Evolutionary conservation across 2,888 invertebrate species (phyloP).

Genomic region (Stegana nigrithorax): DNA sequence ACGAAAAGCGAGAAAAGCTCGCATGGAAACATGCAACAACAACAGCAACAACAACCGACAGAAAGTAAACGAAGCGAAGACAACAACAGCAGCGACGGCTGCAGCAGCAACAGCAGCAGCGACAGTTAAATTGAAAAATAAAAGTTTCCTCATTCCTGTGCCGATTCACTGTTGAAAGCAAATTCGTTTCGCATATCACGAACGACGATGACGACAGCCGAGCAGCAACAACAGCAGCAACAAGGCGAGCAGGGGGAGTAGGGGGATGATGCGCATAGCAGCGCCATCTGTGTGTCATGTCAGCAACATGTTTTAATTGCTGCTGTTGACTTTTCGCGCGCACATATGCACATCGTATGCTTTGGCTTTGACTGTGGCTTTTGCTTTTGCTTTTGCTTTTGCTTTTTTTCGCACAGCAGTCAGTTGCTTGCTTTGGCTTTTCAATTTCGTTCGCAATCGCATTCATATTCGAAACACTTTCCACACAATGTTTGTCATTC

Average conservation of each 20-base stretch:
- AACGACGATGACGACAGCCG: neutral
- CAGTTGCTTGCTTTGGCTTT: conserved; percentile 55
- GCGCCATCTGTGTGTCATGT: conserved; percentile 49
- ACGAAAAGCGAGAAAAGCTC: conserved; percentile 20
- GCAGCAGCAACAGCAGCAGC: neutral
- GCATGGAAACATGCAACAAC: neutral
- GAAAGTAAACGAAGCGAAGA: too few species aligned
- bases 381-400: conserved; percentile 52
- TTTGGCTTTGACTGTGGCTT: conserved; percentile 23
- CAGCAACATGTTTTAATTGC: conserved; percentile 27
- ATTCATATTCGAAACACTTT: conserved; percentile 44
- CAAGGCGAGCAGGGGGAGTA: too few species aligned
- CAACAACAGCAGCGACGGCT: neutral
- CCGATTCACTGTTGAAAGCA: conserved; percentile 41
- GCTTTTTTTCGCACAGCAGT: too few species aligned
- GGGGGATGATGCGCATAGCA: conserved; percentile 29
- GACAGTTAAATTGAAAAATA: conserved; percentile 20
- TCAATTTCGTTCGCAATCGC: conserved; percentile 21
- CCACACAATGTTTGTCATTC: conserved; percentile 35
- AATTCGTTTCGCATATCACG: conserved; percentile 52
- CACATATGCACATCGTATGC: neutral
- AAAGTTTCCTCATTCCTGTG: conserved; percentile 46
- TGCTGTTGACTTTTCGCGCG: conserved; percentile 11
- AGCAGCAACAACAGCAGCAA: too few species aligned
- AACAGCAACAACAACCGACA: neutral